A percentile compares a stretch with the other conserved stretches of the same genome.
These are phyloP conservation scores for Agrochola lychnidis DNA, from an alignment of 2,888 invertebrate genomes.

Conservation along the genomic window DNA sequence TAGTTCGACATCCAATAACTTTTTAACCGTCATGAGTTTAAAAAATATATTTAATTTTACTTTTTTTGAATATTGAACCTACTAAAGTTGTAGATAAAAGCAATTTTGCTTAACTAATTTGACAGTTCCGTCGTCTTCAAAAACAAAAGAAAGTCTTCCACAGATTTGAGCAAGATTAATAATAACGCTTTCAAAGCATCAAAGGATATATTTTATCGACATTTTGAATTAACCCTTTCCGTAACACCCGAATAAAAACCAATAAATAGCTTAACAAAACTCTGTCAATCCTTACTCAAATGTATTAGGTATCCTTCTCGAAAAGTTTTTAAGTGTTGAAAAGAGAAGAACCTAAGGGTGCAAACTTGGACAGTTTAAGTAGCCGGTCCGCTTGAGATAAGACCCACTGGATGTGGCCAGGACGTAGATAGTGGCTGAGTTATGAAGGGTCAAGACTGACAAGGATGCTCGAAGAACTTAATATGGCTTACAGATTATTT, in stretches of 20 bases:
- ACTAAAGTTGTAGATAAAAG: background rate
- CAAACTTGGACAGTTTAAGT: constrained; percentile 75
- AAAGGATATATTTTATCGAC: constrained; percentile 18
- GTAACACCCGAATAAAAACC: constrained; percentile 21
- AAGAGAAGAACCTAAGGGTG: constrained; percentile 66
- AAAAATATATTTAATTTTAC: too few species aligned
- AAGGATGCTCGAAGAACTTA: constrained; percentile 46
- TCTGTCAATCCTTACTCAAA: constrained; percentile 58
- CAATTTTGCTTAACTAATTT: background rate
- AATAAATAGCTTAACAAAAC: constrained; percentile 46
- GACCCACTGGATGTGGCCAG: constrained; percentile 63
- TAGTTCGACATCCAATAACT: too few species aligned
- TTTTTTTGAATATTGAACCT: background rate
- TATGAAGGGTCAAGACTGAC: constrained; percentile 67
- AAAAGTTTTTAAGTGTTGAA: constrained; percentile 68
- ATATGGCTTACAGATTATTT: constrained; percentile 24
- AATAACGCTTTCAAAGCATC: constrained; percentile 1
- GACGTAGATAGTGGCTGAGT: constrained; percentile 64
- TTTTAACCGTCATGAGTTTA: too few species aligned
- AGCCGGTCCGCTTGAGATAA: constrained; percentile 62
- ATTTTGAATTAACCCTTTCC: constrained; percentile 41
- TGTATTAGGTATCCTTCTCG: constrained; percentile 26
- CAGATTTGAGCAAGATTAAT: background rate
- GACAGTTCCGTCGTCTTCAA: background rate
- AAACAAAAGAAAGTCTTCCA: constrained; percentile 22